phyloP scores from a whole-genome alignment of 2,797 vertebrate species.

The Sitta carolinensis region DNA sequence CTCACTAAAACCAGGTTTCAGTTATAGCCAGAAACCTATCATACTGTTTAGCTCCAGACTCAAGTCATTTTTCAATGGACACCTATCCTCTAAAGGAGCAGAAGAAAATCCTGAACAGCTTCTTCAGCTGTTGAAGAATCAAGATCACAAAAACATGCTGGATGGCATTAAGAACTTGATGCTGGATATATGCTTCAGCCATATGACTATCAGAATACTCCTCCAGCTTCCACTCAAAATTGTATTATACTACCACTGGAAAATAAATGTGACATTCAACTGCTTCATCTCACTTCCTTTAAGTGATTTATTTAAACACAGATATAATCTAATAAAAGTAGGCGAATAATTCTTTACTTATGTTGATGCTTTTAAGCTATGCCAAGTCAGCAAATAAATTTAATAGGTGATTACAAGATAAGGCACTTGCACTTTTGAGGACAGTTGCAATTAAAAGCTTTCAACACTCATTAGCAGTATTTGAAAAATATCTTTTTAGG shows the following conservation, averaged over 20 bases:
- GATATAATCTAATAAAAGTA: conserved; percentile 38
- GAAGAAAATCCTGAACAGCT: background rate
- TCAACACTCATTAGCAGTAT: background rate
- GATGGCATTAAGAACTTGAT: background rate
- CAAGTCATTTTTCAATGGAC: background rate
- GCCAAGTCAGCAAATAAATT: background rate
- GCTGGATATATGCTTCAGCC: background rate
- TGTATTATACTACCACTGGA: background rate
- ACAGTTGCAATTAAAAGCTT: conserved; percentile 30
- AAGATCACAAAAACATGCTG: background rate
- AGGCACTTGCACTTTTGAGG: conserved; percentile 2
- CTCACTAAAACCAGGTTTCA: background rate
- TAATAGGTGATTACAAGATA: background rate
- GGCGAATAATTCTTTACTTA: conserved; percentile 33
- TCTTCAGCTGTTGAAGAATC: background rate
- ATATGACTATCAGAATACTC: background rate
- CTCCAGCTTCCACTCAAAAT: background rate
- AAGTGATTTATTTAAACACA: conserved; percentile 39
- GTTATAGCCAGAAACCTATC: background rate
- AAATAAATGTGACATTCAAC: background rate
- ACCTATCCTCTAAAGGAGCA: background rate
- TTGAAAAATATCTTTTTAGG: background rate
- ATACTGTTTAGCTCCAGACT: background rate
- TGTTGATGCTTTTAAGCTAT: conserved; percentile 14
- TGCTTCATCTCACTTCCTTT: background rate